Conservation (phyloP, 2,888 invertebrate species). For the Rhogogaster chlorosoma region DNA sequence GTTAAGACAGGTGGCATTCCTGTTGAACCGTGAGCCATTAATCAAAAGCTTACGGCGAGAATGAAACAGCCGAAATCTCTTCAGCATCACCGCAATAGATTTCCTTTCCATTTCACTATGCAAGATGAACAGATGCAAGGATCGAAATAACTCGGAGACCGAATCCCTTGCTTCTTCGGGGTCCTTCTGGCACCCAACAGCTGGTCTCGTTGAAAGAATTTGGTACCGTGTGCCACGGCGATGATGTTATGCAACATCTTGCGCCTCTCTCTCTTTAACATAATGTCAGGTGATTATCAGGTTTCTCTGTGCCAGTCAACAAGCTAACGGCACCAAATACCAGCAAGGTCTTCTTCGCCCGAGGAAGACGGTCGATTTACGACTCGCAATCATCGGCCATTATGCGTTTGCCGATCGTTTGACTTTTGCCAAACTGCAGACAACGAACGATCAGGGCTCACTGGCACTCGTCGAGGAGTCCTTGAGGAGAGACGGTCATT, state of each 20-base stretch:
- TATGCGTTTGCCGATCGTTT: background rate
- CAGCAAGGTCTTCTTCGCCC: constrained; percentile 24
- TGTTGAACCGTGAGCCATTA: background rate
- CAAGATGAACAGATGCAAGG: background rate
- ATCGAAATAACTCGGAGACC: background rate
- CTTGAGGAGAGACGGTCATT: constrained; percentile 13
- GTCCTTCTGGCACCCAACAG: background rate
- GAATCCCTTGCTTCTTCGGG: background rate
- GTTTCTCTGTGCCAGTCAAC: constrained; percentile 38
- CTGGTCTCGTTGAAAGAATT: constrained; percentile 28
- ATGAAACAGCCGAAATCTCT: background rate
- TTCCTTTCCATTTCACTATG: background rate
- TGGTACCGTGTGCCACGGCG: background rate
- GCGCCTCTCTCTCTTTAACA: constrained; percentile 35
- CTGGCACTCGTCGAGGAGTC: background rate
- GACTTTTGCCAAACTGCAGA: background rate
- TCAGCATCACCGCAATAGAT: background rate
- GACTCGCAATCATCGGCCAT: background rate
- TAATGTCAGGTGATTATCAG: constrained; percentile 44
- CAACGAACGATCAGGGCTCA: background rate
- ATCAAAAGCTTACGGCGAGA: background rate
- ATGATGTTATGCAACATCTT: constrained; percentile 25
- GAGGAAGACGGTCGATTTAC: background rate
- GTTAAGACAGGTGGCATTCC: constrained; percentile 42
- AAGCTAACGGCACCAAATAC: constrained; percentile 43